phyloP scores from a whole-genome alignment of 2,888 invertebrate genomes.

The Gryllus longicercus region DNA sequence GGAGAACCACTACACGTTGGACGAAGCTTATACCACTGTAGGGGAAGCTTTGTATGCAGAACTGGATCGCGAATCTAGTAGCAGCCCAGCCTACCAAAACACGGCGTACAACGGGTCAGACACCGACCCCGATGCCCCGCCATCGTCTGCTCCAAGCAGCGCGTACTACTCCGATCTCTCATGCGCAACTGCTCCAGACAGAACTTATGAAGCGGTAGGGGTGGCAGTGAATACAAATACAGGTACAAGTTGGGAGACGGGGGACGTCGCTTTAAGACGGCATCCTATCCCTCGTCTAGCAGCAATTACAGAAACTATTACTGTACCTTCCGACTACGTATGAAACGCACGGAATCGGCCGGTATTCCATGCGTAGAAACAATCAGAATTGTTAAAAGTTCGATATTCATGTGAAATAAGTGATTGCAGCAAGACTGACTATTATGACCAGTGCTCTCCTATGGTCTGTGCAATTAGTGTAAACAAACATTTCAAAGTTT shows the following conservation, averaged over 20 bases:
- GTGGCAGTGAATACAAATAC: slow-evolving; percentile 45
- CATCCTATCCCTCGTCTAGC: slow-evolving; percentile 47
- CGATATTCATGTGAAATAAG: no score
- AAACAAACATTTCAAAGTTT: no score
- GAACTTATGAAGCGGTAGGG: slow-evolving; percentile 61
- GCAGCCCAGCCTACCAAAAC: slow-evolving; percentile 64
- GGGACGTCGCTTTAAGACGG: slow-evolving; percentile 27
- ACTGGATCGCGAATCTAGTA: slow-evolving; percentile 57
- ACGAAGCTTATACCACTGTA: slow-evolving; percentile 58
- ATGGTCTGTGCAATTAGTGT: no score
- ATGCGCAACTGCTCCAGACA: slow-evolving; percentile 51
- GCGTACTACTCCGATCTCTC: slow-evolving; percentile 71
- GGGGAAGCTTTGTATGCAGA: slow-evolving; percentile 66
- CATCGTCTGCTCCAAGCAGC: slow-evolving; percentile 66
- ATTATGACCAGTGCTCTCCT: no score
- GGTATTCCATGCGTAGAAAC: no score
- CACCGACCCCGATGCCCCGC: slow-evolving; percentile 56
- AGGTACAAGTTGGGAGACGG: slow-evolving; percentile 30
- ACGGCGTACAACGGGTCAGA: slow-evolving; percentile 59
- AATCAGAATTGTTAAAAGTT: no score
- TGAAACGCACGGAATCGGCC: not conserved
- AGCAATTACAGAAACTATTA: slow-evolving; percentile 57
- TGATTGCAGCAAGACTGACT: no score
- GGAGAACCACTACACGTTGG: slow-evolving; percentile 71
- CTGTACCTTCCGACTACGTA: slow-evolving; percentile 60